A percentile compares a stretch with the other conserved stretches of the same genome.
Evolutionary conservation across 2,113 vertebrate genomes (phyloP).

Genomic region (Polyodon spathula): DNA sequence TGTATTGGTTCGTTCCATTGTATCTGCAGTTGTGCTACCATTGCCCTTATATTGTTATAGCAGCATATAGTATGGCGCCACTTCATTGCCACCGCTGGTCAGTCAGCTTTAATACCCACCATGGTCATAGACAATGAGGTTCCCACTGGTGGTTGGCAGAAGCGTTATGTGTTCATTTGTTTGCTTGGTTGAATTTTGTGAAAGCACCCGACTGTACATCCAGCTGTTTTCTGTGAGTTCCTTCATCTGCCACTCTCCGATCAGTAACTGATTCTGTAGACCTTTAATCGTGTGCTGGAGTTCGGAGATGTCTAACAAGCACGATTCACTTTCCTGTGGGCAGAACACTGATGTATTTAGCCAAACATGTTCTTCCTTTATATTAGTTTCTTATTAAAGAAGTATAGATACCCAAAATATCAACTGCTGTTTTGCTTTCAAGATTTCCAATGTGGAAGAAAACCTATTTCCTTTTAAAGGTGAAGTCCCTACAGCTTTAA

Average conservation of each 20-base stretch:
- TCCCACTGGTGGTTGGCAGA: slow-evolving; percentile 58
- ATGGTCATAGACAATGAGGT: slow-evolving; percentile 68
- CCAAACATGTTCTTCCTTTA: no score
- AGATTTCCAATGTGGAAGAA: no score
- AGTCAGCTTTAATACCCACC: slow-evolving; percentile 40
- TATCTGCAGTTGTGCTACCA: no score
- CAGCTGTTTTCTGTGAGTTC: slow-evolving; percentile 59
- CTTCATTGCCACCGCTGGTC: no score
- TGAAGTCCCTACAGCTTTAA: no score
- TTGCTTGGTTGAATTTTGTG: slow-evolving; percentile 23
- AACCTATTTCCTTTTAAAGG: no score
- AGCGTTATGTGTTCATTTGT: rapidly evolving
- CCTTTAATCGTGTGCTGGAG: slow-evolving; percentile 56
- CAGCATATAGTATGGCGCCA: no score
- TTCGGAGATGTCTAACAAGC: slow-evolving; percentile 50
- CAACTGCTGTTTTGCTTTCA: no score
- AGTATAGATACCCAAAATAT: no score
- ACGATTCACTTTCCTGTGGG: slow-evolving; percentile 50
- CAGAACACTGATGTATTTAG: slow-evolving; percentile 15
- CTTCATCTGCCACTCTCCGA: slow-evolving; percentile 59
- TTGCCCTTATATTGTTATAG: no score
- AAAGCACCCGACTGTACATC: slow-evolving; percentile 34
- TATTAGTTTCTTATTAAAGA: no score
- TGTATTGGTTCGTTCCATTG: no score
- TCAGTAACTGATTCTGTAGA: slow-evolving; percentile 58